These are phyloP conservation scores for Passer montanus DNA, from an alignment of 2,113 vertebrate species.

Conservation along the genomic window DNA sequence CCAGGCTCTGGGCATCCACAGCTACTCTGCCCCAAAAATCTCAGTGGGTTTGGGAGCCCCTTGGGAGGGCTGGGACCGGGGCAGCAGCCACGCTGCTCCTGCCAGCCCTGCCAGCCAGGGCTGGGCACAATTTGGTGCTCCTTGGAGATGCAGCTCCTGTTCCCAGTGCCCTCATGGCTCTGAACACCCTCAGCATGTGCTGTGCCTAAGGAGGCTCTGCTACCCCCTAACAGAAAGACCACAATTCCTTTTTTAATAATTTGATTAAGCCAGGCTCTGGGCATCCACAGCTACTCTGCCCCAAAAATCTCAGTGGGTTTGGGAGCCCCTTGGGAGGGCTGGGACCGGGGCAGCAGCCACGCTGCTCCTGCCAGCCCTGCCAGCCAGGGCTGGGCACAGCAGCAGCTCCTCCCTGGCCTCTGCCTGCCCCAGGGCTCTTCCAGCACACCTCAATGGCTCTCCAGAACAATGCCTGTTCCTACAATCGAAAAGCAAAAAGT, in stretches of 20 bases:
- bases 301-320: neutral
- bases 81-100: neutral
- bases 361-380: neutral
- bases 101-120: neutral
- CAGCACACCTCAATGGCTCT: neutral
- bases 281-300: neutral
- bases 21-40: neutral
- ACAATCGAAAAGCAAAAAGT: conserved; percentile 1
- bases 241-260: neutral
- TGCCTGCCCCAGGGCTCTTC: neutral
- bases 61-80: fast-evolving
- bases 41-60: neutral
- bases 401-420: neutral
- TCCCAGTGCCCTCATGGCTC: neutral
- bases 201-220: neutral
- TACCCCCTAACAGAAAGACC: fast-evolving
- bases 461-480: neutral
- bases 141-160: neutral
- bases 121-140: neutral
- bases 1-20: neutral
- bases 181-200: fast-evolving
- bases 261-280: neutral
- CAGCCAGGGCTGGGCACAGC: neutral
- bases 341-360: neutral
- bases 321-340: fast-evolving